Evolutionary conservation across 2,797 vertebrate species (phyloP), one percentile per base, ranked within the genome.

Genomic region (Trematomus bernacchii): DNA sequence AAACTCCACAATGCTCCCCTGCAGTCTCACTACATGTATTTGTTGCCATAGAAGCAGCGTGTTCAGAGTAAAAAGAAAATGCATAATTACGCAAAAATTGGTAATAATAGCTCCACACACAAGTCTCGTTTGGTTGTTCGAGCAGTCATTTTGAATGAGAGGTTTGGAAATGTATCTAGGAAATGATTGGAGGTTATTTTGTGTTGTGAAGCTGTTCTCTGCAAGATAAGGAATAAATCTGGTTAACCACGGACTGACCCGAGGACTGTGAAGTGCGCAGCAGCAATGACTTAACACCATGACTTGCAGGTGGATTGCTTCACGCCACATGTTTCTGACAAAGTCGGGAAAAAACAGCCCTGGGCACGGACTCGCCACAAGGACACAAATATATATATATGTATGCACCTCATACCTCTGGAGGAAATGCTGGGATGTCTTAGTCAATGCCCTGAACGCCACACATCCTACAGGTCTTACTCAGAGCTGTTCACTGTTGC

Each of bases 401-500:
- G 13, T 19, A 70, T 18, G 61, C 23, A 19, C 84, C 82, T 87
- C 82, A 63, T 83, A 87, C 80, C 90, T 89, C 85, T 82, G 80
- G 80, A 91, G 73, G 87, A 89, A 91, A 92, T 86, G 76, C 82
- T 84, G 72, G 58, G 69, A 86, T 94, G 87, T 91, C 91, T 95
- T 95, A 94, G 92, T 94, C 94, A 94, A 82, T 91, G 92, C 92
- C 92, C 91, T 86, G 76, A 57, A 90, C 73, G 77, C 73, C 71
- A 76, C 79, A 90, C 84, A 87, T 92, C 91, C 89, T 90, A 92
- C 87, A 89, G 90, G 88, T 94, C 92, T 93, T 94, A 93, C 93
- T 93, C 91, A 94, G 90, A 94, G 91, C 85, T 92, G 90, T 87
- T 93, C 93, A 93, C 83, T 94, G 92, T 94, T 91, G 91, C 94